Evolutionary conservation across 2,797 vertebrate genomes (phyloP).

Genomic region (Bufotes viridis): DNA sequence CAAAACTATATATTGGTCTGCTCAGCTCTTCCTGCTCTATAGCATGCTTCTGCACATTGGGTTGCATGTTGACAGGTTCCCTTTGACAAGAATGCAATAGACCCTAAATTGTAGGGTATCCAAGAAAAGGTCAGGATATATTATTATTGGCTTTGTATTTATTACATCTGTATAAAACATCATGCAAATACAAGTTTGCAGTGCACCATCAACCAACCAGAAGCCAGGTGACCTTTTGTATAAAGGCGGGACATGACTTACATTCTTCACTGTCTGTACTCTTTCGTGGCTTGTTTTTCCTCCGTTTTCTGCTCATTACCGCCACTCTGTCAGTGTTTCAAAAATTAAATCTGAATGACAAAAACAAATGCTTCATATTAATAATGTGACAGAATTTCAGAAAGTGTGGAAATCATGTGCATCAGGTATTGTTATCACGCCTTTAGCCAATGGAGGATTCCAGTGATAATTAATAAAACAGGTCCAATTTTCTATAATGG

Average conservation of each 20-base stretch:
- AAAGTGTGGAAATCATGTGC: background rate
- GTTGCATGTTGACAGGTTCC: background rate
- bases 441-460: background rate
- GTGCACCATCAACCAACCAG: background rate
- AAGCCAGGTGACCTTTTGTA: background rate
- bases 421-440: background rate
- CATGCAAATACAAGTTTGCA: background rate
- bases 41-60: too few species aligned
- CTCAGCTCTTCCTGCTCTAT: too few species aligned
- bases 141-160: too few species aligned
- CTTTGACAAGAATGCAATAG: background rate
- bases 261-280: conserved; percentile 82
- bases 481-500: background rate
- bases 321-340: conserved; percentile 56
- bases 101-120: background rate
- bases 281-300: conserved; percentile 82
- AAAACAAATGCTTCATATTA: background rate
- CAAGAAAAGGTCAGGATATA: background rate
- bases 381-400: background rate
- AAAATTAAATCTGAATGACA: background rate
- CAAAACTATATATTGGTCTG: too few species aligned
- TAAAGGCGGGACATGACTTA: conserved; percentile 72
- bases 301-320: conserved; percentile 85
- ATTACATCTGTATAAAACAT: background rate
- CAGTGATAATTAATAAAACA: background rate